A percentile compares a stretch with the other conserved stretches of the same genome.
Evolutionary conservation across 64 coral and sea anemone genomes (phyloP).

Genomic region (Stylophora pistillata): DNA sequence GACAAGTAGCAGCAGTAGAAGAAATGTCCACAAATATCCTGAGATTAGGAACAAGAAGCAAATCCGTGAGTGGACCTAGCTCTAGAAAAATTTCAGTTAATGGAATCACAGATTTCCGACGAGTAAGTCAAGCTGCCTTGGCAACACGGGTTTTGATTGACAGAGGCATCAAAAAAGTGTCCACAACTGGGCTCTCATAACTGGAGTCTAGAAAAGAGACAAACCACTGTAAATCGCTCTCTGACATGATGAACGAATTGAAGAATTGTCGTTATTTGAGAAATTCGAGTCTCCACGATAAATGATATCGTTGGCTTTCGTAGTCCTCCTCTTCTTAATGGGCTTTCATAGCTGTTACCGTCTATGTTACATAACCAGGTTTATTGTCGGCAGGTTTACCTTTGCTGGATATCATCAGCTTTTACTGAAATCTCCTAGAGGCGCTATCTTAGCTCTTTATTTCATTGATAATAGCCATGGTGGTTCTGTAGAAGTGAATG

Average conservation of each 20-base stretch:
- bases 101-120: neutral
- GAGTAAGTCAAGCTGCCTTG: conserved; percentile 4
- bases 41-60: neutral
- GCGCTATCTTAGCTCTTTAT: too few species aligned
- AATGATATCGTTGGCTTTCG: neutral
- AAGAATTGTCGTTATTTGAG: conserved; percentile 48
- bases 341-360: too few species aligned
- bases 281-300: neutral
- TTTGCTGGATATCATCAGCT: too few species aligned
- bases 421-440: too few species aligned
- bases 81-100: neutral
- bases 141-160: conserved; percentile 1
- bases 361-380: too few species aligned
- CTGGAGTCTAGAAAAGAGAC: neutral
- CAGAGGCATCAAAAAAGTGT: neutral
- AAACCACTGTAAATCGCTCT: neutral
- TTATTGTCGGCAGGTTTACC: too few species aligned
- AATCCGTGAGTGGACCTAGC: neutral
- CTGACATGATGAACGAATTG: conserved; percentile 34
- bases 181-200: neutral
- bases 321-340: too few species aligned
- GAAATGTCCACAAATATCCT: neutral
- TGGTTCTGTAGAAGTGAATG: too few species aligned
- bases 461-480: too few species aligned
- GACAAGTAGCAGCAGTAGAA: conserved; percentile 15